Base-by-base conservation (phyloP, 2,888 invertebrate genomes). In the Kryphioiulus occultus region DNA sequence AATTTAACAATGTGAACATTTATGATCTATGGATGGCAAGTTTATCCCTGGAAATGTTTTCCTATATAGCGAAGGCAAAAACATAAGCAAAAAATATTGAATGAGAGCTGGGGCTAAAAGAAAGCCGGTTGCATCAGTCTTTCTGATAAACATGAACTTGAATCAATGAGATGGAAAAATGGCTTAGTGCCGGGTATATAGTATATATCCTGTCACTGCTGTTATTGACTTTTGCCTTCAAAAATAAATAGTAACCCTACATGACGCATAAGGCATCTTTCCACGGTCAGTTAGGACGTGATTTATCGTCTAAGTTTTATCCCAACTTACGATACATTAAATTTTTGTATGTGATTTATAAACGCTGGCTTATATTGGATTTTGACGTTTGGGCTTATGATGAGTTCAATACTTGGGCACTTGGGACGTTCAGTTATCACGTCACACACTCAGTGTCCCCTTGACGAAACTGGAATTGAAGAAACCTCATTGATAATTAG, bases 241-340 rank as follows among this genome's bases (percentile, higher is more conserved):
- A 85, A 85, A 85, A 85, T 42, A 39, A 85, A 85, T 85, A 85
- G 44, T 22, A 39, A 22, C 39, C 32, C 39, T 85, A 85, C 26
- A 26, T 22, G 85, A 44, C 85, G 44, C 85, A 85, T 35, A 85
- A 39, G 85, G 85, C 85, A 44, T 85, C 85, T 39, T 85, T 85
- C 85, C 85, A 85, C 85, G 85, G 85, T 85, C 85, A 85, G 85
- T 85, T 39, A 85, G 85, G 30, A 22, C 83, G 87, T 87, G 87
- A 87, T 87, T 87, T 87, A 87, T 87, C 84, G 68, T 22, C 83
- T 39, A 87, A 82, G 42, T 87, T 87, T 78, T 87, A 87, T 87
- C 59, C 86, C 53, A 86, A 86, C 32, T 86, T 86, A 86, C 47
- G 86, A 53, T 86, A 53, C 86, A 86, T 86, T 59, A 53, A 86